phyloP scores from a whole-genome alignment of 2,888 invertebrate species.

The Andrena trimmerana region DNA sequence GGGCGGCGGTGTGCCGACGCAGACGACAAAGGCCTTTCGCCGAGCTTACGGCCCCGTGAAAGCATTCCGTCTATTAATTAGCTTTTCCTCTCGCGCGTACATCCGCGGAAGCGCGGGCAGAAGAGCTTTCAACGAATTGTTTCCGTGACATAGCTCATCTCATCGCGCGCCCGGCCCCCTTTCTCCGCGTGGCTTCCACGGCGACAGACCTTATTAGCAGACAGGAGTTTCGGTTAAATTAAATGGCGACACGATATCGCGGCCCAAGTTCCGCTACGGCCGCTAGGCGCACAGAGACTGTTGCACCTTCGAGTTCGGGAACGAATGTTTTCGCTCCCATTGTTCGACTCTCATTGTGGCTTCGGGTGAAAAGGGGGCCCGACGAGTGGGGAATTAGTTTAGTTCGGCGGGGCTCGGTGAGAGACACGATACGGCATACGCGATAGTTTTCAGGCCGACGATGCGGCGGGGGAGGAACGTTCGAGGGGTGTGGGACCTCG shows the following conservation, averaged over 20 bases:
- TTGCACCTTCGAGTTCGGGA: too few species aligned
- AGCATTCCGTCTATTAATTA: conserved; percentile 58
- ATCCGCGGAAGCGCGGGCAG: conserved; percentile 3
- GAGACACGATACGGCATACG: too few species aligned
- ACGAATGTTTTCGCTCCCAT: too few species aligned
- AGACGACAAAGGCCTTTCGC: conserved; percentile 26
- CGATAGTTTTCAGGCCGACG: too few species aligned
- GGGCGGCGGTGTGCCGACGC: background rate
- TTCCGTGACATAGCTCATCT: conserved; percentile 13
- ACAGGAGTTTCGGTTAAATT: conserved; percentile 29
- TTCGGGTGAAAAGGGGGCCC: too few species aligned
- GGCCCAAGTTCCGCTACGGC: background rate
- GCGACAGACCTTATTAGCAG: conserved; percentile 32
- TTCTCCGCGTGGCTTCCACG: background rate
- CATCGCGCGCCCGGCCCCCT: background rate
- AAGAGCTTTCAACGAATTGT: conserved; percentile 46
- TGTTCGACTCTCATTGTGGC: too few species aligned
- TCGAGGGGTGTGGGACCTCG: background rate
- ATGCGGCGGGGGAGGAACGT: too few species aligned
- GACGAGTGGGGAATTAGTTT: too few species aligned
- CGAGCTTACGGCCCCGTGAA: conserved; percentile 14
- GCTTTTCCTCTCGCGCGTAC: conserved; percentile 2
- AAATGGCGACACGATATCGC: conserved; percentile 7
- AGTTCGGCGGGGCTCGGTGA: too few species aligned
- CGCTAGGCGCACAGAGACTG: too few species aligned